A percentile compares a stretch with the other conserved stretches of the same genome.
phyloP scores from a whole-genome alignment of 2,888 invertebrate genomes.

The Adelognathus sp. region DNA sequence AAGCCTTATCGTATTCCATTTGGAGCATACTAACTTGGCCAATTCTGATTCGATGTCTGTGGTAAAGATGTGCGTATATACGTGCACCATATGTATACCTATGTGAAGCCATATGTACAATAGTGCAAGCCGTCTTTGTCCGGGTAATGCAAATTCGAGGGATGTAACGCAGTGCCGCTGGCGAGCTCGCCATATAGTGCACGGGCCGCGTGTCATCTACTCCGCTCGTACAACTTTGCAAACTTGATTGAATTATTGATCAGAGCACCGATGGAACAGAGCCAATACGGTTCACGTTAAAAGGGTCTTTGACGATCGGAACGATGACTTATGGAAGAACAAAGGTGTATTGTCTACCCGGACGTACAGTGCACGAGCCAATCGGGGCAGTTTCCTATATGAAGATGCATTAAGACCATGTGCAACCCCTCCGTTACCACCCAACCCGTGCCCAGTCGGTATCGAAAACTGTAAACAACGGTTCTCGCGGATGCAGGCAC shows the following conservation, averaged over 20 bases:
- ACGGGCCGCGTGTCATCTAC: neutral
- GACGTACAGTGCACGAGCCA: too few relatives aligned
- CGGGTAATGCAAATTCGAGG: constrained; percentile 22
- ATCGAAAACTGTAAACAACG: too few relatives aligned
- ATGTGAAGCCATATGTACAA: neutral
- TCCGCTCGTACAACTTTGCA: constrained; percentile 8
- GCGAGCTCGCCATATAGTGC: neutral
- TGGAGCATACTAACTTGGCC: constrained; percentile 22
- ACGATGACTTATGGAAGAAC: too few relatives aligned
- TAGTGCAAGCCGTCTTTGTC: neutral
- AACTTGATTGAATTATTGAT: constrained; percentile 32
- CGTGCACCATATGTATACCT: neutral
- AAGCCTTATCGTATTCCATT: constrained; percentile 46
- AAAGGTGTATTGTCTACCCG: too few relatives aligned
- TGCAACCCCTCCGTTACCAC: too few relatives aligned
- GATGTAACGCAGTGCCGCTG: neutral
- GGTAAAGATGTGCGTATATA: neutral
- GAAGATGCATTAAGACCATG: too few relatives aligned
- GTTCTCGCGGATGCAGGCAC: too few relatives aligned
- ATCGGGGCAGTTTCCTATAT: too few relatives aligned
- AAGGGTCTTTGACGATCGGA: neutral
- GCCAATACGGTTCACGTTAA: neutral
- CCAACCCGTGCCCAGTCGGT: too few relatives aligned
- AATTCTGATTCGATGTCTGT: constrained; percentile 10
- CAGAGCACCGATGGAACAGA: constrained; percentile 9